Evolutionary conservation across 2,113 vertebrate genomes (phyloP).

Genomic region (Cavia porcellus): DNA sequence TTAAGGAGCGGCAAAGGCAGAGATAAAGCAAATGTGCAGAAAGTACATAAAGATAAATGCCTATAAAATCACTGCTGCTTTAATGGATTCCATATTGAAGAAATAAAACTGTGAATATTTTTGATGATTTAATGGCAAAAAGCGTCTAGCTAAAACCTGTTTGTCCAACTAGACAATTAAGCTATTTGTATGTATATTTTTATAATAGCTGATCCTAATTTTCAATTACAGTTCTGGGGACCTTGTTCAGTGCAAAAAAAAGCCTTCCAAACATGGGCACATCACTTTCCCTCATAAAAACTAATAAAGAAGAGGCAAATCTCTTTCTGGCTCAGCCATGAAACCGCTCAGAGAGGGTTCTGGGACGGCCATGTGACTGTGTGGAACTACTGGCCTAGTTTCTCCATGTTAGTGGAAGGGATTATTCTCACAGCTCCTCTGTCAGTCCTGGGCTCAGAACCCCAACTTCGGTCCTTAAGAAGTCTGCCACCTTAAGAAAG

Average conservation of each 20-base stretch:
- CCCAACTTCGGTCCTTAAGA: not conserved
- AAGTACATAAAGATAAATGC: constrained; percentile 84
- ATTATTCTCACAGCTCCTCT: not conserved
- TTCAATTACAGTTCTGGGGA: constrained; percentile 63
- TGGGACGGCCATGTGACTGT: not conserved
- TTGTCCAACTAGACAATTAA: constrained; percentile 70
- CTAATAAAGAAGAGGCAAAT: constrained; percentile 35
- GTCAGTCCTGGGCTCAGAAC: not conserved
- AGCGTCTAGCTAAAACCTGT: constrained; percentile 65
- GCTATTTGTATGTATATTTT: constrained; percentile 76
- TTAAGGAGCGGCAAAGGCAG: constrained; percentile 76
- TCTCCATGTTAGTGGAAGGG: not conserved
- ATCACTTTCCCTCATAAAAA: constrained; percentile 50
- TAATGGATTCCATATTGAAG: constrained; percentile 79
- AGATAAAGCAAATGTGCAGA: constrained; percentile 84
- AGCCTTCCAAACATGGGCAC: constrained; percentile 8
- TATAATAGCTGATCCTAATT: constrained; percentile 65
- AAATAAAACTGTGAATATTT: constrained; percentile 83
- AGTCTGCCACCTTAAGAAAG: constrained; percentile 17
- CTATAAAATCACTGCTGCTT: constrained; percentile 78
- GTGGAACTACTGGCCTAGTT: not conserved
- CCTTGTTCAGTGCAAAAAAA: constrained; percentile 56
- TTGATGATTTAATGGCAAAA: constrained; percentile 78
- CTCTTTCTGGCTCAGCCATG: not conserved
- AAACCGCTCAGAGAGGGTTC: not conserved